Base-by-base conservation (phyloP, 2,888 invertebrate species). In the Atethmia centrago region DNA sequence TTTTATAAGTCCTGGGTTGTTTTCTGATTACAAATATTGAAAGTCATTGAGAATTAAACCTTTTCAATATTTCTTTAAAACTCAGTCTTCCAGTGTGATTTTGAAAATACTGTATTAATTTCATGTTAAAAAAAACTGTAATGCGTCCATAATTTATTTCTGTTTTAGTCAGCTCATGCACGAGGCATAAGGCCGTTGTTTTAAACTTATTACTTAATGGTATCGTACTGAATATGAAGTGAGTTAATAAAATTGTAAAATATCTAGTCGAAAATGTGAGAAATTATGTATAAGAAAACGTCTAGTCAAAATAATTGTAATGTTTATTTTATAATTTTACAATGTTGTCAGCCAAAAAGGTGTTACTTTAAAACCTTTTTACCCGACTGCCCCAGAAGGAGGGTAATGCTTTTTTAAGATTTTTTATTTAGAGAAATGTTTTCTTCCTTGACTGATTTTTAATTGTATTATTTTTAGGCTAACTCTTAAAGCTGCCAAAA, bases 201-300 rank as follows among this genome's bases (percentile, higher is more conserved):
- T 80, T 68, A 58, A 83, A 84, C 65, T 66, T 71, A 80, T 66
- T 71, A 58, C 72, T 79, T 74, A 83, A 83, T 80, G 71, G 71
- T 78, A 51, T 75, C 64, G 80, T 84, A 81, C 81, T 81, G 80
- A 81, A 71, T 68, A 83, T 78, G 40, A 84, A 66, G 56, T 68
- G 70, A 49, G 68, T 80, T 58, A 75, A 42, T 70, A 36, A 70
- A 73, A 51, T 65, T 76, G 76, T 82, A 80, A 45, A 59, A 53
- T 71, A 84, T 82, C 71, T 82, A 84, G 81, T 84, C 71, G 12
- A 55, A 74, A 70, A 79, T 71, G 84, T 79, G 81, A 83, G 67
- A 74, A 62, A 16, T 49, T 70, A 68, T 68, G 45, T 68, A 16
- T 81, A 84, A 75, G 76, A n/a, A 59, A 64, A 63, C 25, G 65